Percentiles rank a stretch among this genome's conserved stretches.
Conservation (phyloP, 30 jellyfish, hydroid and myxozoan species). For the Aurelia aurita complex sp. Pacific region DNA sequence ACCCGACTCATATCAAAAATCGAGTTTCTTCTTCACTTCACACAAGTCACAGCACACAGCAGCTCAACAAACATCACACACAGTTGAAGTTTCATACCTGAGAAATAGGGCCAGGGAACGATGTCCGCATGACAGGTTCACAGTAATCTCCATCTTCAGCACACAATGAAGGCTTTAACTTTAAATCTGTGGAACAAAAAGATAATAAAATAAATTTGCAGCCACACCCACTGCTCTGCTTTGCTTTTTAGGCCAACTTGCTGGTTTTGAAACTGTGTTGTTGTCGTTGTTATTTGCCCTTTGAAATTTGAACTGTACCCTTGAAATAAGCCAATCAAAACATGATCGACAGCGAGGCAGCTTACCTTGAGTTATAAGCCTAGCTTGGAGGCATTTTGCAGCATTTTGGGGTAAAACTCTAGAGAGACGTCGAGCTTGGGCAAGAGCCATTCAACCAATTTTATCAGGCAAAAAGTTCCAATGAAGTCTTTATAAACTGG, state of each 20-base stretch:
- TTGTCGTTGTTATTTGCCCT: no score
- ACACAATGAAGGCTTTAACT: constrained; percentile 44
- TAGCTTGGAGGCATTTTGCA: constrained; percentile 40
- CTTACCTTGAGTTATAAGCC: constrained; percentile 25
- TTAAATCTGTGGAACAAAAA: constrained; percentile 11
- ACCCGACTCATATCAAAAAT: no score
- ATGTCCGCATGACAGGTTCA: constrained; percentile 78
- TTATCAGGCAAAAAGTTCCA: background rate
- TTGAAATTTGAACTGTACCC: no score
- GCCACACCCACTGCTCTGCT: no score
- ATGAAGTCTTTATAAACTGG: no score
- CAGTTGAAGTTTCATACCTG: constrained; percentile 32
- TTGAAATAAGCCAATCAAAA: no score
- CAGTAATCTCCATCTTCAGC: constrained; percentile 86
- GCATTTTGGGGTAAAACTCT: constrained; percentile 12
- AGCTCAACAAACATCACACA: no score
- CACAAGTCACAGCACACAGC: no score
- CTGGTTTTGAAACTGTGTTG: no score
- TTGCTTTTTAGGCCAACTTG: no score
- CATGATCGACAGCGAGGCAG: no score
- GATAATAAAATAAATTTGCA: background rate
- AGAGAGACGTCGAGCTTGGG: constrained; percentile 25
- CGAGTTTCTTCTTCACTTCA: no score
- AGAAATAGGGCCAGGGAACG: constrained; percentile 90
- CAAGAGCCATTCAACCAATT: constrained; percentile 40